These are phyloP conservation scores for Brevimyrus niger DNA, from an alignment of 2,113 vertebrate species.

Conservation along the genomic window DNA sequence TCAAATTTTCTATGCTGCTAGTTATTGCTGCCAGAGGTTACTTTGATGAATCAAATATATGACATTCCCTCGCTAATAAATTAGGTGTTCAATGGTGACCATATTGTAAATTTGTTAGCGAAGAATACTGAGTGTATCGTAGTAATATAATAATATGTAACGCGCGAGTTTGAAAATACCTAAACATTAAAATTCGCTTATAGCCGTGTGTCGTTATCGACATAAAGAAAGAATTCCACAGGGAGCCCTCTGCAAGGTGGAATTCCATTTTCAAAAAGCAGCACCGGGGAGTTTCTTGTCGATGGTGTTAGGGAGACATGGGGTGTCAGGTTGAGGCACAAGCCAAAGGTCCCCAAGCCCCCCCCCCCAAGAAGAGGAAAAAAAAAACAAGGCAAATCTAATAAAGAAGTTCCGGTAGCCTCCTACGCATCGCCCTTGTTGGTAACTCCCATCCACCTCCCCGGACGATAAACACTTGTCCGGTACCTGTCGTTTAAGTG, in stretches of 20 bases:
- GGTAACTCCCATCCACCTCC: slow-evolving; percentile 3
- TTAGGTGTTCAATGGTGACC: too few species aligned
- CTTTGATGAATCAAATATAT: too few species aligned
- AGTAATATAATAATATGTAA: background rate
- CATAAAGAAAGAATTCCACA: background rate
- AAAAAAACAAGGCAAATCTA: background rate
- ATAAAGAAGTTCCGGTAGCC: slow-evolving; percentile 6
- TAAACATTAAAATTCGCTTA: background rate
- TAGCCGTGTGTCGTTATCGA: background rate
- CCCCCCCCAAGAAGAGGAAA: background rate
- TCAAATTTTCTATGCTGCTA: too few species aligned
- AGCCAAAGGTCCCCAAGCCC: background rate
- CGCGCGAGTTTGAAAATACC: background rate
- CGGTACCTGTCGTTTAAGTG: slow-evolving; percentile 27
- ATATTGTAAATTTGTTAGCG: too few species aligned
- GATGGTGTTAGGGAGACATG: background rate
- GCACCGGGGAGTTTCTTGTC: background rate
- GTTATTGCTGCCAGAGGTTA: too few species aligned
- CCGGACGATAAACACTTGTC: slow-evolving; percentile 33
- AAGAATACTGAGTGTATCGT: too few species aligned
- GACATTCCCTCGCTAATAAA: too few species aligned
- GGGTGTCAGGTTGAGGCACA: background rate
- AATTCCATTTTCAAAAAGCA: background rate
- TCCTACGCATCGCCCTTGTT: background rate
- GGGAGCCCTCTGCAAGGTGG: background rate